Conservation (phyloP, 2,888 invertebrate species). For the Sesamia inferens region DNA sequence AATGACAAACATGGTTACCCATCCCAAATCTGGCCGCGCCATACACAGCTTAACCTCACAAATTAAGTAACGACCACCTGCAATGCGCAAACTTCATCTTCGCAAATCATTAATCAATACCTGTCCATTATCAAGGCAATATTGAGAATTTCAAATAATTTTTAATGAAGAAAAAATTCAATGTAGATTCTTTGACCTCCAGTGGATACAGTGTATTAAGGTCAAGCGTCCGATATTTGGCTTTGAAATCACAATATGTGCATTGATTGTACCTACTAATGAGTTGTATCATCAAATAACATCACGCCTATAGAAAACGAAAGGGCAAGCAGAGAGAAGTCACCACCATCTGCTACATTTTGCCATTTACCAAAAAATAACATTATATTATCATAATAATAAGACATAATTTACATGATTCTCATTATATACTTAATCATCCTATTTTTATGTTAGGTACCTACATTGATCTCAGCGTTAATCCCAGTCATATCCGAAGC, state of each 20-base stretch:
- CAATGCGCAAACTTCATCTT: constrained; percentile 1
- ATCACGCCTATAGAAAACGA: neutral
- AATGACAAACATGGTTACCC: neutral
- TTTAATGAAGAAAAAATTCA: neutral
- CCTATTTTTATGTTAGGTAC: too few relatives aligned
- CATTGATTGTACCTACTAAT: constrained; percentile 14
- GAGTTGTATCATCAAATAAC: neutral
- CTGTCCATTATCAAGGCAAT: constrained; percentile 12
- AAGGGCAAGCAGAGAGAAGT: neutral
- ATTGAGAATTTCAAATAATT: constrained; percentile 1
- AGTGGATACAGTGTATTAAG: neutral
- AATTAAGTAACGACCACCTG: neutral
- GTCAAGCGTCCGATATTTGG: constrained; percentile 5
- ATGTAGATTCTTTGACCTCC: constrained; percentile 10
- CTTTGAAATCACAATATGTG: constrained; percentile 5
- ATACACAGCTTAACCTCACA: neutral
- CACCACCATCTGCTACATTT: too few relatives aligned
- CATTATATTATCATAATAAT: too few relatives aligned
- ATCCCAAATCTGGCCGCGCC: neutral
- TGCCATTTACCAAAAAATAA: too few relatives aligned
- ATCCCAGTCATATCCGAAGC: too few relatives aligned
- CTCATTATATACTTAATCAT: too few relatives aligned
- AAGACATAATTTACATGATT: too few relatives aligned
- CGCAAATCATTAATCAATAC: constrained; percentile 14
- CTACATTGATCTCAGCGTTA: too few relatives aligned